Base-by-base conservation (phyloP, 2,797 vertebrate species). In the Sebastes taczanowskii region DNA sequence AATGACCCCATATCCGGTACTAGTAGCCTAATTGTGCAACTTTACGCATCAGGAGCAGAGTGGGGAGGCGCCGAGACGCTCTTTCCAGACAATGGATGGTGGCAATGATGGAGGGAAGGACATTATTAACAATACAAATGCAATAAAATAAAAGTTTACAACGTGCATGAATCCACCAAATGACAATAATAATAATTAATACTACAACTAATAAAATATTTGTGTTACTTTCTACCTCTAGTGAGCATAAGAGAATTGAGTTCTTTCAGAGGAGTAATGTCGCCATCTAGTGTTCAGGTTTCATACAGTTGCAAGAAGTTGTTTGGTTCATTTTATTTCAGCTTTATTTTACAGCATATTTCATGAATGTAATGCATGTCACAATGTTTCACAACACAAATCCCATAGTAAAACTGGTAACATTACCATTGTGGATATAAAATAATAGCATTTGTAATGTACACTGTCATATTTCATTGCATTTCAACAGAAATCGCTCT, bases 271-370 rank as follows among this genome's bases (percentile, higher is more conserved):
- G 20, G 25, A 59, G 35, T 29, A 42, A 30, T 81, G 67, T 55
- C 70, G 88, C 83, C 89, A 86, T 82, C 90, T 91, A 84, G 77
- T 72, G 89, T 64, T 84, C 42, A 67, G 0, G 27, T 71, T 55
- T 49, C 20, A 83, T 14, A 11, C 13, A 38, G 5, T 16, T 52
- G n/a, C 27, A 16, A 69, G 5, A 29, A 35, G 3, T 5, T n/a
- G 23, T 11, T 49, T 58, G 16, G 1, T 14, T 72, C 0, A 29
- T 25, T 88, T 77, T 35, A 52, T 77, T 82, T 46, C 4, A 10
- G 0, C 7, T 34, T 69, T 71, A 56, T 69, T 53, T 58, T 58
- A 69, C 18, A 76, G 11, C 3, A 56, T 1, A 53, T 71, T 67
- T 82, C 20, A 49, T 58, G 8, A 30, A 64, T 18, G 1, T 1